Base-by-base conservation (phyloP, 2,113 vertebrate genomes). In the Colistium nudipinnis region DNA sequence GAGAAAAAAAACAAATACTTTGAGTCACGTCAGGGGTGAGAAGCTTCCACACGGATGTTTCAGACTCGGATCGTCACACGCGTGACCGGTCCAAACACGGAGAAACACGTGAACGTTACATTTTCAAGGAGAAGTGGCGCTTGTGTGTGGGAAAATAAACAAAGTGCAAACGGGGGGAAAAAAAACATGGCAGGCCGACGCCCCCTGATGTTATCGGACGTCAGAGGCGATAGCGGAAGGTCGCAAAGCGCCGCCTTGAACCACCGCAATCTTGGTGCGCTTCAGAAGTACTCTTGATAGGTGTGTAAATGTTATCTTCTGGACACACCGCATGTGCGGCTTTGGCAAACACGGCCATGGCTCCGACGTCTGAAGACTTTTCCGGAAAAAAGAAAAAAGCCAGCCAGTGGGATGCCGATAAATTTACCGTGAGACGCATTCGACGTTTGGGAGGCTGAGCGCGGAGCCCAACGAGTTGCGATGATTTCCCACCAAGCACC, bases 261-360 rank as follows among this genome's bases (percentile, higher is more conserved):
- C 92, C 70, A 71, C 39, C 6, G 5, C 20, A 80, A 75, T 76
- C 57, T 70, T 60, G n/a, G 84, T 65, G 62, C 81, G 51, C 91
- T 91, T 93, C 92, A 88, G 81, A 89, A 90, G 52, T 76, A 71
- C 82, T 91, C 65, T 80, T 89, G 92, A 94, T 94, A 92, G 89
- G 80, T 91, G 83, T 92, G 91, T 91, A 91, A 62, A 93, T 85
- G 78, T 94, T 95, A 95, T 95, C 74, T 60, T 83, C 90, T 89
- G 91, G 85, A 87, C 90, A 76, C 35, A 69, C 28, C 74, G 19
- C 0, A 43, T 56, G 28, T 4, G 39, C 4, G 90, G 87, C 92
- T 92, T 93, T 90, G n/a, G 90, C 80, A 95, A 95, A 94, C 87
- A 95, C 74, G 88, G 64, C 83, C 92, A 94, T 95, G 92, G 16